Base-by-base conservation (phyloP, 2,113 vertebrate genomes). In the Irena cyanogastra region DNA sequence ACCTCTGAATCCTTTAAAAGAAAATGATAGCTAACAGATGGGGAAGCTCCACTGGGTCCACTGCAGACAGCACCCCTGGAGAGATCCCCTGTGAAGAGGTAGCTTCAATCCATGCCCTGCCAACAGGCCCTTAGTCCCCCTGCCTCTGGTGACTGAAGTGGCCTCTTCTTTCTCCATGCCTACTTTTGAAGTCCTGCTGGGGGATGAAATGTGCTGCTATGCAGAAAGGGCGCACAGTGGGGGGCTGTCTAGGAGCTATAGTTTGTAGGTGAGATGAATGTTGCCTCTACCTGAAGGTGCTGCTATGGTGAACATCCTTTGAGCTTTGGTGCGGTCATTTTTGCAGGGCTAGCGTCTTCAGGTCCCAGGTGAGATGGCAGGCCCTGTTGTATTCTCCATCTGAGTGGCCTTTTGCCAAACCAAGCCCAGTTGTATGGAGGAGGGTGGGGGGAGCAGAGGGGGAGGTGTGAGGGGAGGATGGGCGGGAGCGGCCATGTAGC, bases 241-340 rank as follows among this genome's bases (percentile, higher is more conserved):
- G 22, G 13, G n/a, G 16, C 33, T 85, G 17, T 28, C 37, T 16
- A 31, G 50, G 52, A 50, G 35, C 13, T 16, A 7, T 4, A 23
- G 20, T 47, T 78, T 44, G 23, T 41, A 39, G 65, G 20, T 3
- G 30, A 42, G 69, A 22, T 31, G 17, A 39, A 11, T 0, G 0
- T 20, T 52, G 5, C 10, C 18, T 27, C 39, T 11, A 60, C 44
- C 44, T 53, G 26, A 56, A 80, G 61, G 47, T 52, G 56, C 31
- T 39, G 63, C 3, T 3, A 0, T 45, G 53, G 18, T 64, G 72
- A 57, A 17, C 20, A n/a, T 70, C 9, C 39, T 69, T 44, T 7
- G 30, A 54, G 39, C 11, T 26, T 3, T 21, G 65, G 22, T 26
- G 18, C 24, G 66, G 33, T 31, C 10, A 11, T 63, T 59, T 59